Base-by-base conservation (phyloP, 2,113 vertebrate genomes). In the Lucifuga dentata region DNA sequence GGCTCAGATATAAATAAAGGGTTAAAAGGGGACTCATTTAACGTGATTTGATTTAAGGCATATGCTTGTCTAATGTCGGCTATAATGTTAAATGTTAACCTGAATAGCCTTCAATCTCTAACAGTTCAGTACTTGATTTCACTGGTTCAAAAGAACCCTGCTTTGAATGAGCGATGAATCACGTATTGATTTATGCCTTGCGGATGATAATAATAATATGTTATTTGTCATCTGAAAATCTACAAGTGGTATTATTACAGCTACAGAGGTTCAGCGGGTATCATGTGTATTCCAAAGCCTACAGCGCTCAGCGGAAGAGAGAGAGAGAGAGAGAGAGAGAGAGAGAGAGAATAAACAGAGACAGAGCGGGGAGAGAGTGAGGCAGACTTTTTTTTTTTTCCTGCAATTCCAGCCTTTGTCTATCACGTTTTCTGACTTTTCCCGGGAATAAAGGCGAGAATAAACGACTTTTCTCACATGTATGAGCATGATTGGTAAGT, bases 211-310 rank as follows among this genome's bases (percentile, higher is more conserved):
- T 3, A 29, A 29, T 5, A 29, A 29, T 5, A 29, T 29, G 26
- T 7, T 29, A 3, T 29, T 29, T 29, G 26, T 29, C 26, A 29
- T 3, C 7, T 3, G 26, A 29, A 29, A 29, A 29, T 29, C 26
- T 29, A 7, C 26, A 29, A 23, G 1, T 39, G 2, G 21, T 0
- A 13, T 40, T 21, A 64, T 51, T 64, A 67, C 39, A 32, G 17
- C 32, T 41, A 19, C 23, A 21, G 20, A 35, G n/a, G 6, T 17
- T 24, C 13, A 33, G 2, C 8, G 11, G 9, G 7, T 41, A 33
- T 38, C 33, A 50, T 21, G 26, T 36, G 11, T 39, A 73, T 51
- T 69, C 46, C 45, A 66, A 74, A 80, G 64, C 57, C 55, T 52
- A 60, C 17, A 62, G 26, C 24, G 7, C 8, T 55, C 8, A 35